Evolutionary conservation across 2,888 invertebrate genomes (phyloP).

Genomic region (Zonitis immaculata): DNA sequence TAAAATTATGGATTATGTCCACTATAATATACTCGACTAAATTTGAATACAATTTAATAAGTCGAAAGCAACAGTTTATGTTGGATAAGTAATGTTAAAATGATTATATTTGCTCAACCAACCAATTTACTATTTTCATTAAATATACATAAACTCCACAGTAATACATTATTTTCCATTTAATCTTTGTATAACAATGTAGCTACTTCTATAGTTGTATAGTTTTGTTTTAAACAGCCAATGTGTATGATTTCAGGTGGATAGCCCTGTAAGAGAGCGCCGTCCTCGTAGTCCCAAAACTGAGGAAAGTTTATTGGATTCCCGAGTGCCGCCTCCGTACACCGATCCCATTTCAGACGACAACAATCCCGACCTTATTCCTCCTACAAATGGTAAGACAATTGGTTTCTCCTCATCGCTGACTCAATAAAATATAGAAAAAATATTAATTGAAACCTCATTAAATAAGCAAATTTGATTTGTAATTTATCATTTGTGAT

Average conservation of each 20-base stretch:
- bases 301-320: slow-evolving; percentile 42
- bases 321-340: slow-evolving; percentile 42
- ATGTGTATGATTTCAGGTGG: slow-evolving; percentile 30
- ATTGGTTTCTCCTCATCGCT: too few species aligned
- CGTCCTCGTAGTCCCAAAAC: slow-evolving; percentile 38
- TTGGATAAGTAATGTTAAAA: not conserved
- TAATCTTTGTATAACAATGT: not conserved
- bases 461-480: not conserved
- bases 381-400: slow-evolving; percentile 47
- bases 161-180: not conserved
- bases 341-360: slow-evolving; percentile 45
- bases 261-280: slow-evolving; percentile 43
- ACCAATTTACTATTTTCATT: not conserved
- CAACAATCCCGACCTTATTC: slow-evolving; percentile 49
- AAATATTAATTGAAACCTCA: not conserved
- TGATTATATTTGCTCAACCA: not conserved
- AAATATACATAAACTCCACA: not conserved
- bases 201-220: slow-evolving; percentile 2
- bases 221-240: slow-evolving; percentile 3
- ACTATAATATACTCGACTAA: not conserved
- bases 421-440: not conserved
- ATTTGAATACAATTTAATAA: not conserved
- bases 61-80: not conserved
- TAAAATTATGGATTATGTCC: not conserved
- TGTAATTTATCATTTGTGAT: not conserved